A percentile compares a stretch with the other conserved stretches of the same genome.
Evolutionary conservation across 1,140 invertebrate species (phyloP).

Genomic region (Megathymus violae): DNA sequence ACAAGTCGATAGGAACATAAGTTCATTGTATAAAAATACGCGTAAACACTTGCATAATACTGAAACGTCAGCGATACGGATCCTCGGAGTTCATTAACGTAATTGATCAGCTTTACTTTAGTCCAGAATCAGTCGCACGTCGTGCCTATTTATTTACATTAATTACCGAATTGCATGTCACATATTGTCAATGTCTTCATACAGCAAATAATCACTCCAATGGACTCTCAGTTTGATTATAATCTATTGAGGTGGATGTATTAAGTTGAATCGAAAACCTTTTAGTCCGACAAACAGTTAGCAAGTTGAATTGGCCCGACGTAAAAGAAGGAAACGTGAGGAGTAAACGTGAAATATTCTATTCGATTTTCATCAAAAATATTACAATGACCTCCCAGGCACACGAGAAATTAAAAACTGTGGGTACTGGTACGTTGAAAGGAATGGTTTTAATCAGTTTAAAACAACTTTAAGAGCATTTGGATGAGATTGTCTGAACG

Average conservation of each 20-base stretch:
- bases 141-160: conserved; percentile 79
- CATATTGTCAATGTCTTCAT: conserved; percentile 66
- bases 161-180: conserved; percentile 76
- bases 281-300: conserved; percentile 50
- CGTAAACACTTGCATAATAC: conserved; percentile 77
- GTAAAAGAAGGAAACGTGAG: conserved; percentile 32
- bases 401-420: conserved; percentile 27
- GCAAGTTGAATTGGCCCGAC: conserved; percentile 33
- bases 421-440: conserved; percentile 6
- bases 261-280: conserved; percentile 51
- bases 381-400: conserved; percentile 21
- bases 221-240: conserved; percentile 63
- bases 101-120: conserved; percentile 81
- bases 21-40: conserved; percentile 41
- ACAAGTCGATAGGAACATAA: too few relatives aligned
- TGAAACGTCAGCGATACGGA: conserved; percentile 77
- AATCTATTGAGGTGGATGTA: conserved; percentile 49
- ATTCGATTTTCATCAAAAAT: conserved; percentile 20
- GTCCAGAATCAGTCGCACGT: conserved; percentile 79
- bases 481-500: conserved; percentile 21
- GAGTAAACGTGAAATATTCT: conserved; percentile 31
- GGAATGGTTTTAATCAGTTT: conserved; percentile 34
- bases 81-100: conserved; percentile 77
- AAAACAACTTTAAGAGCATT: conserved; percentile 29
- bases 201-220: conserved; percentile 77